These are phyloP conservation scores for Pempheris klunzingeri DNA, from an alignment of 2,797 vertebrate genomes.

Conservation along the genomic window DNA sequence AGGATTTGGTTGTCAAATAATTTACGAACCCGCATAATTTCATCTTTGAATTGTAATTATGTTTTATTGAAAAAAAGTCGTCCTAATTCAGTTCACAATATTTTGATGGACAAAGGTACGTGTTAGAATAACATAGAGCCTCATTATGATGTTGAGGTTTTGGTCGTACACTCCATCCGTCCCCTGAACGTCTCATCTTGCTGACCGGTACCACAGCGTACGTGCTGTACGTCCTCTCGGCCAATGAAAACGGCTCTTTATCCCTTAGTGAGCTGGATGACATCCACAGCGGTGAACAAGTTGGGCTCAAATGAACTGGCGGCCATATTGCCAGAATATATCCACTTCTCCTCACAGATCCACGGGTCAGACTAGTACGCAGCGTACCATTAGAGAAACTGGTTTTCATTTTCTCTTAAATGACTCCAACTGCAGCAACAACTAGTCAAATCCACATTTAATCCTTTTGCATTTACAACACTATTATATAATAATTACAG, in stretches of 20 bases:
- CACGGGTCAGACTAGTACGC: no score
- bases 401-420: neutral
- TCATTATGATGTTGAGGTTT: no score
- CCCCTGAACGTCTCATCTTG: constrained; percentile 40
- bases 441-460: neutral
- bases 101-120: neutral
- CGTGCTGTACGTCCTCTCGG: constrained; percentile 6
- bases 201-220: neutral
- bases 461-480: neutral
- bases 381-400: neutral
- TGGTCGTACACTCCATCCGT: neutral
- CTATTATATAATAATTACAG: neutral
- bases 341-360: neutral
- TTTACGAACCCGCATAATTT: no score
- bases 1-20: neutral
- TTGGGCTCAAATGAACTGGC: neutral
- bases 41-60: neutral
- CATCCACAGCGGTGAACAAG: no score
- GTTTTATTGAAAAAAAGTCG: neutral
- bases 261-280: neutral
- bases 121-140: neutral
- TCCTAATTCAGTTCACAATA: neutral
- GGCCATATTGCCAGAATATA: neutral
- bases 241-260: constrained; percentile 40
- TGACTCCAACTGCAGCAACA: neutral